Conservation (phyloP, 2,113 vertebrate genomes). For the Syngnathus floridae region DNA sequence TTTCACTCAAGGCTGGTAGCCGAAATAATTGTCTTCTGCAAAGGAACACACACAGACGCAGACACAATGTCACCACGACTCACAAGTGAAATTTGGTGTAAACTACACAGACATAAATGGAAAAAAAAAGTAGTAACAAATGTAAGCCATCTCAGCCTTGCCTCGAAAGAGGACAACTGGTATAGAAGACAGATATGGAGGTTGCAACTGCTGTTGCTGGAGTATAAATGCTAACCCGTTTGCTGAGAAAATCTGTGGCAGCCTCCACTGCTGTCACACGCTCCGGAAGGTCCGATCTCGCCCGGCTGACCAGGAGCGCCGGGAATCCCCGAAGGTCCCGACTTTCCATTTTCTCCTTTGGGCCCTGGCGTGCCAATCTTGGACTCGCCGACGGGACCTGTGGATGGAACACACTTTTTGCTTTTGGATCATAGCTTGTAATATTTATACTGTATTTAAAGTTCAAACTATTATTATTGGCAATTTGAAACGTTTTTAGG, state of each 20-base stretch:
- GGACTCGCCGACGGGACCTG: constrained; percentile 76
- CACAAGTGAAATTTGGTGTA: neutral
- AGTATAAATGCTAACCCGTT: constrained; percentile 41
- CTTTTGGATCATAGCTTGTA: no score
- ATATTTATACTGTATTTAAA: no score
- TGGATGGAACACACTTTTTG: neutral
- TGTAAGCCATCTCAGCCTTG: neutral
- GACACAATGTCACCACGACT: neutral
- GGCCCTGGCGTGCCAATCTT: constrained; percentile 69
- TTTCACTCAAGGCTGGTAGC: constrained; percentile 60
- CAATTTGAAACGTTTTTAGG: no score
- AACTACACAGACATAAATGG: neutral
- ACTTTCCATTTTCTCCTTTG: constrained; percentile 68
- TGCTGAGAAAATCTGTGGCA: constrained; percentile 57
- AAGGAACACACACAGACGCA: constrained; percentile 11
- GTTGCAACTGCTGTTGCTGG: neutral
- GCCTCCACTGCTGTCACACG: constrained; percentile 75
- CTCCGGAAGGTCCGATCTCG: constrained; percentile 72
- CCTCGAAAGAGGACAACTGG: neutral
- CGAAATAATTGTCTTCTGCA: constrained; percentile 64
- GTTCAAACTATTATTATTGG: no score
- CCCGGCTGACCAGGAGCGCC: constrained; percentile 72
- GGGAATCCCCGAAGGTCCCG: constrained; percentile 62
- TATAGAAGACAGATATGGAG: neutral
- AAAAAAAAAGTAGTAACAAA: neutral